phyloP scores from a whole-genome alignment of 1,140 invertebrate genomes.

The Parapsyche elsis region DNA sequence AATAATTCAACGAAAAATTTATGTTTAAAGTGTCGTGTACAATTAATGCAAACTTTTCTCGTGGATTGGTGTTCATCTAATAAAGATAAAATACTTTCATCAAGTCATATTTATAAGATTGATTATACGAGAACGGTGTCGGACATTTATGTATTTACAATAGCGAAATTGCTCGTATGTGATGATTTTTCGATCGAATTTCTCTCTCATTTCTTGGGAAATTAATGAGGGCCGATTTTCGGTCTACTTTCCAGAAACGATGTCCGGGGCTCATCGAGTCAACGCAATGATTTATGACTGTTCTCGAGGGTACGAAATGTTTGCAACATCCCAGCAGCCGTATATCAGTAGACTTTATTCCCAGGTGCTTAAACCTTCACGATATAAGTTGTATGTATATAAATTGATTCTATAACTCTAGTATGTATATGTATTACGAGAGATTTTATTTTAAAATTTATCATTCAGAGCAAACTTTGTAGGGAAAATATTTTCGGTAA shows the following conservation, averaged over 20 bases:
- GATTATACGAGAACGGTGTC: neutral
- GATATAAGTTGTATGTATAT: constrained; percentile 1
- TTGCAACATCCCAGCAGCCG: neutral
- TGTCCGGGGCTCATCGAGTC: constrained; percentile 11
- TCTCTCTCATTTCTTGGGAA: constrained; percentile 1
- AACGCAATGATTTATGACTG: constrained; percentile 17
- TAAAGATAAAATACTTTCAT: no score
- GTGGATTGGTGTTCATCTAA: no score
- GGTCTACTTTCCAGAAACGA: neutral
- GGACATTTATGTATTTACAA: neutral
- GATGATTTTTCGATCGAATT: constrained; percentile 7
- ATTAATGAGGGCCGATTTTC: constrained; percentile 3
- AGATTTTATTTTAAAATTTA: neutral
- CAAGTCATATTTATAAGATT: neutral
- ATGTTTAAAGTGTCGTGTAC: no score
- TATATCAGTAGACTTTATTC: constrained; percentile 8
- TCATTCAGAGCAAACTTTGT: no score
- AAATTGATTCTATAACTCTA: neutral
- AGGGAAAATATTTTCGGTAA: no score
- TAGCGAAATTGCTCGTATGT: constrained; percentile 1
- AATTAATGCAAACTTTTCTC: no score
- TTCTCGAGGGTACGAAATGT: constrained; percentile 2
- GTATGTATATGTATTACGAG: neutral
- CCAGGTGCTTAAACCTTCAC: neutral
- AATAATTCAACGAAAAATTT: no score